Base-by-base conservation (phyloP, 2,113 vertebrate species). In the Parus major region DNA sequence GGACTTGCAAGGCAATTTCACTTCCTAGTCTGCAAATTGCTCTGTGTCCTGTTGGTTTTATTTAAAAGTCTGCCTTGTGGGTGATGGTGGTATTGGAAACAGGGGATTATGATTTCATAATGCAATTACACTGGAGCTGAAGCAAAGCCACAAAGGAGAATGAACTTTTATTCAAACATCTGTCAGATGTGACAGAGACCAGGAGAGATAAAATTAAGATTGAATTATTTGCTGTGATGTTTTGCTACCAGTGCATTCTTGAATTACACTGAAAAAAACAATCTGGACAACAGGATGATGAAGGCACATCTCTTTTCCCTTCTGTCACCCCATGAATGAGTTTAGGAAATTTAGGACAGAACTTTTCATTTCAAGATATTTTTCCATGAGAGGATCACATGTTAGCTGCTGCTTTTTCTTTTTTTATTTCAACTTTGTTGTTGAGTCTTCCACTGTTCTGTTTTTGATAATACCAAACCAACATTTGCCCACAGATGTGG, bases 141-240 rank as follows among this genome's bases (percentile, higher is more conserved):
- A 92, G 69, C 49, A 91, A 56, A 90, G 63, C 60, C 68, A 83
- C 16, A 2, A 65, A 68, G 68, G 76, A 88, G 57, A 83, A 88
- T 73, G 68, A 88, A 77, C 68, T 94, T 94, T 66, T 81, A 86
- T 83, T 95, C 80, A 88, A 75, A 75, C n/a, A 46, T 90, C 76
- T 93, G 82, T 92, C 93, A 94, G 25, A 59, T 7, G 0, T 86
- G 80, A 88, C 60, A 84, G 7, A 90, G 52, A 63, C 47, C 87
- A 90, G 56, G 28, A 86, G 39, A 88, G 59, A 68, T 5, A 82
- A 85, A 87, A 92, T 78, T 39, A 71, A 88, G 41, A 83, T 53
- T 75, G 41, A 92, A 57, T 88, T 78, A 35, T 71, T 94, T 92
- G 60, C 49, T 78, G 36, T 84, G 80, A 64, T 92, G 25, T 75